Conservation (phyloP, 2,888 invertebrate genomes). For the Luperina nickerlii region DNA sequence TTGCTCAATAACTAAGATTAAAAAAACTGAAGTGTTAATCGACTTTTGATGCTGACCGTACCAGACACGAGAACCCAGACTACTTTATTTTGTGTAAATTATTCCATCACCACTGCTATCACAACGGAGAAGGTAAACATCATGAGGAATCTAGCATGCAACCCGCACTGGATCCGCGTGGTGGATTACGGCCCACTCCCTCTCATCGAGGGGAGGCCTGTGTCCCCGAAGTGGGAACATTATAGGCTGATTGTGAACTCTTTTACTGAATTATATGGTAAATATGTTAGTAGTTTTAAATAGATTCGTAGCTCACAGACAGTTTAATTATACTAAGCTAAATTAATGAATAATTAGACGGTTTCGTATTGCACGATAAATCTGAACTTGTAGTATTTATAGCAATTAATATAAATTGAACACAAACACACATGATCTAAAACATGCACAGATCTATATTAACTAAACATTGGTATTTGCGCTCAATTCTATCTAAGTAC, state of each 20-base stretch:
- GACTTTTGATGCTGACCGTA: too few species aligned
- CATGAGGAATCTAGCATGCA: too few species aligned
- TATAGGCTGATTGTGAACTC: neutral
- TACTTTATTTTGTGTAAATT: neutral
- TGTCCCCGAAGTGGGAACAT: too few species aligned
- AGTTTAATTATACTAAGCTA: neutral
- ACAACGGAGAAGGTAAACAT: too few species aligned
- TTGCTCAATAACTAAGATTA: too few species aligned
- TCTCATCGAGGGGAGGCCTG: too few species aligned
- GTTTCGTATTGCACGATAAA: constrained; percentile 3
- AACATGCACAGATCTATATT: neutral
- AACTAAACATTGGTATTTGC: neutral
- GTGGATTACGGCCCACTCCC: too few species aligned
- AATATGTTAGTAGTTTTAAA: neutral
- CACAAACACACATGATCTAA: constrained; percentile 8
- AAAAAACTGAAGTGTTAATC: too few species aligned
- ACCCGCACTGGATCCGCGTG: too few species aligned
- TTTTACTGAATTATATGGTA: neutral
- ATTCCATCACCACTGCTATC: neutral
- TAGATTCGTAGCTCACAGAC: neutral
- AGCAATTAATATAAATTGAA: constrained; percentile 6
- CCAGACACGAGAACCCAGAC: neutral
- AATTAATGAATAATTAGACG: neutral
- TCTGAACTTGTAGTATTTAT: neutral
- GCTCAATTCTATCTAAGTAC: neutral